Conservation (phyloP, 2,113 vertebrate species). For the Nannospalax galili region DNA sequence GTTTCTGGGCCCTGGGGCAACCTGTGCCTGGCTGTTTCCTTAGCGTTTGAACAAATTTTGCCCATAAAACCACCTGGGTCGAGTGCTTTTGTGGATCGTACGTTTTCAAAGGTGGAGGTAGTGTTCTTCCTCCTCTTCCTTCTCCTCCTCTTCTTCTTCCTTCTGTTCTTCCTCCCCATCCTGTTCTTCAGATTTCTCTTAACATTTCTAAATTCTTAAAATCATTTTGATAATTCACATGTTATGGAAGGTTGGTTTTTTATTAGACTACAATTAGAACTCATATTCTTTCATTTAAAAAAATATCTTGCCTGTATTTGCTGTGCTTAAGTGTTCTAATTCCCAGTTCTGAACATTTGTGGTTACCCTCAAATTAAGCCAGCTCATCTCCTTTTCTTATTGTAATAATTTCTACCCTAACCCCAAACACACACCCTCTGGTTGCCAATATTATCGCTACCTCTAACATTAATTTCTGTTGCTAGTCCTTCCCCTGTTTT, state of each 20-base stretch:
- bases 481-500: not conserved
- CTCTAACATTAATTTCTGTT: not conserved
- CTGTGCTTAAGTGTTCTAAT: not conserved
- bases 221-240: not conserved
- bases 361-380: not conserved
- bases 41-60: not conserved
- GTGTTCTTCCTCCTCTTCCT: not conserved
- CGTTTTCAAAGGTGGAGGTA: not conserved
- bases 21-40: not conserved
- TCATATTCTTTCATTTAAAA: not conserved
- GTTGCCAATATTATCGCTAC: no score
- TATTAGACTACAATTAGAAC: not conserved
- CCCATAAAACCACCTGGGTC: not conserved
- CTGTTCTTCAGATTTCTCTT: not conserved
- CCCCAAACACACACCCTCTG: not conserved
- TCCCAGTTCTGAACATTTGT: not conserved
- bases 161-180: not conserved
- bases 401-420: not conserved
- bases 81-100: not conserved
- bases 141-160: not conserved
- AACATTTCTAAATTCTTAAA: not conserved
- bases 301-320: not conserved
- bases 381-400: not conserved
- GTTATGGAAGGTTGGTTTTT: not conserved
- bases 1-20: not conserved